Evolutionary conservation across 2,888 invertebrate species (phyloP), one percentile per base, ranked within the genome.

Genomic region (Lithodes maja): DNA sequence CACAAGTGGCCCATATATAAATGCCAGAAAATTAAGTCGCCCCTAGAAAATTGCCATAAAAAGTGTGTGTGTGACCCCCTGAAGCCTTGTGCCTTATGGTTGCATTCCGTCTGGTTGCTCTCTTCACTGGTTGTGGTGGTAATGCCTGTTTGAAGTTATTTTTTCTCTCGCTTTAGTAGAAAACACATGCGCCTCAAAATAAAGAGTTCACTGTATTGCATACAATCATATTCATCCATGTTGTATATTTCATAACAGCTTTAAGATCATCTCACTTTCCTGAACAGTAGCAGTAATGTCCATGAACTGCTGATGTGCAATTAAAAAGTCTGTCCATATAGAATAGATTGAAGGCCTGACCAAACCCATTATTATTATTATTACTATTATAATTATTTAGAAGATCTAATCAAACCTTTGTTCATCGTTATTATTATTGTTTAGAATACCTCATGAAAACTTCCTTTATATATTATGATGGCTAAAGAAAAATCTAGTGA

Each of bases 91-190:
- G 83, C 83, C 83, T 86, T 80, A 80, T 68, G 53, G 69, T 79
- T 80, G 61, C 61, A 61, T 61, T 61, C 61, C 61, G 61, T 77
- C 61, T 86, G 79, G 77, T 61, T 79, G 85, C 69, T 85, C 69
- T 61, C 81, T 85, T 81, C 54, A 86, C 80, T 86, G 86, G 86
- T 86, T 86, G 86, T 86, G 86, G 86, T 80, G 74, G 74, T 80
- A 61, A 61, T 61, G 5, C 7, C 61, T 12, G 7, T 61, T 61
- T 61, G 5, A 7, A 7, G 5, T 61, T 61, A 7, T 61, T 61
- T 61, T 61, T 61, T 61, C 12, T 61, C 12, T 61, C 12, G 5
- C 12, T 61, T 61, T 7, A 61, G 80, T 86, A 86, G 80, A 80
- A 79, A 85, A 79, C 54, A 86, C 80, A 81, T 81, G 53, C 71